Conservation (phyloP, 2,888 invertebrate genomes). For the Baronia brevicornis region DNA sequence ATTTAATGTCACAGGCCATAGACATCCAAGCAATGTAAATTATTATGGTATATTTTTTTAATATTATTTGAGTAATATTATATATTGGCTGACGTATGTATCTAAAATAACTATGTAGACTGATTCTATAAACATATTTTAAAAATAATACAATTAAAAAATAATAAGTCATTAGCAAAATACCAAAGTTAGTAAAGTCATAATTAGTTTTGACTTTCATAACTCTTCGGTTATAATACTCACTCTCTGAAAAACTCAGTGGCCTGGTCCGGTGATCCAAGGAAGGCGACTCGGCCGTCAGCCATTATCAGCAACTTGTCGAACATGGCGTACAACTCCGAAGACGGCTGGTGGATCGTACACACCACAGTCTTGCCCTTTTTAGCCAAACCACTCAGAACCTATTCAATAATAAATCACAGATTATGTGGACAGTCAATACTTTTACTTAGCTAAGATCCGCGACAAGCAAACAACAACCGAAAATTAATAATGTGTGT, state of each 20-base stretch:
- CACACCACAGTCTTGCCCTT: conserved; percentile 93
- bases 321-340: conserved; percentile 92
- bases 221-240: no score
- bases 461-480: no score
- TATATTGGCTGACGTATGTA: background rate
- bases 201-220: no score
- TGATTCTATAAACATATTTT: no score
- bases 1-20: no score
- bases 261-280: conserved; percentile 88
- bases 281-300: conserved; percentile 91
- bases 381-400: conserved; percentile 81
- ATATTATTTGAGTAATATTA: background rate
- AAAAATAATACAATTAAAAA: no score
- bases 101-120: background rate
- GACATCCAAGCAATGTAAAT: no score
- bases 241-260: conserved; percentile 87
- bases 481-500: no score
- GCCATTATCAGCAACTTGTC: conserved; percentile 92
- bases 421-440: no score
- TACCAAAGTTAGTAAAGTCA: background rate
- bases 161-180: no score
- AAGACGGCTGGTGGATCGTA: conserved; percentile 97
- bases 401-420: conserved; percentile 39
- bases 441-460: no score
- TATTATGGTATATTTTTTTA: background rate